phyloP scores from a whole-genome alignment of 2,113 vertebrate species.

The Castor canadensis region DNA sequence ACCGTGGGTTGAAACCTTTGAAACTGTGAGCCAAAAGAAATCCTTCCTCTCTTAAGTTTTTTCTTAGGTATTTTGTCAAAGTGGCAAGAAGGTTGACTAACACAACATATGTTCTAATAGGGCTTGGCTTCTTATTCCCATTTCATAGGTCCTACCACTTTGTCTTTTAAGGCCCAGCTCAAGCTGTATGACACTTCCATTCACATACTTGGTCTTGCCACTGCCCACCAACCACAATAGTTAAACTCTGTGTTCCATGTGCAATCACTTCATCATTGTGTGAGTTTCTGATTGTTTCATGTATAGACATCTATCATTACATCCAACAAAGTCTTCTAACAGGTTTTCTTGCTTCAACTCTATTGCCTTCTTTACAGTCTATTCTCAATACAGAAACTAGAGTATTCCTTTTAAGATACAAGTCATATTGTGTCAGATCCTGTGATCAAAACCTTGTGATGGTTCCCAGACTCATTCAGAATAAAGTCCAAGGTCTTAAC shows the following conservation, averaged over 20 bases:
- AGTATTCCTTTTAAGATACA: background rate
- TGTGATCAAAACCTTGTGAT: background rate
- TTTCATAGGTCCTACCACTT: background rate
- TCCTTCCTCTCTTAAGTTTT: background rate
- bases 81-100: too few species aligned
- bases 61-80: too few species aligned
- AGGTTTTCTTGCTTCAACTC: background rate
- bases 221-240: background rate
- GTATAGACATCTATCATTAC: background rate
- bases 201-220: background rate
- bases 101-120: background rate
- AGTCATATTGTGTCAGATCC: background rate
- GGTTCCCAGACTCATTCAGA: background rate
- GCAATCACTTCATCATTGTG: background rate
- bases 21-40: too few species aligned
- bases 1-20: too few species aligned
- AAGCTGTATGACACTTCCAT: background rate
- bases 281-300: background rate
- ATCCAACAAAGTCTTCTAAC: background rate
- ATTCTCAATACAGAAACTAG: background rate
- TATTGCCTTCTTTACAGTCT: background rate
- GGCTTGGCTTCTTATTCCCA: background rate
- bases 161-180: background rate
- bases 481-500: background rate
- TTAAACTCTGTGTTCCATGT: background rate